Conservation (phyloP, 2,113 vertebrate species). For the Capreolus pygargus region DNA sequence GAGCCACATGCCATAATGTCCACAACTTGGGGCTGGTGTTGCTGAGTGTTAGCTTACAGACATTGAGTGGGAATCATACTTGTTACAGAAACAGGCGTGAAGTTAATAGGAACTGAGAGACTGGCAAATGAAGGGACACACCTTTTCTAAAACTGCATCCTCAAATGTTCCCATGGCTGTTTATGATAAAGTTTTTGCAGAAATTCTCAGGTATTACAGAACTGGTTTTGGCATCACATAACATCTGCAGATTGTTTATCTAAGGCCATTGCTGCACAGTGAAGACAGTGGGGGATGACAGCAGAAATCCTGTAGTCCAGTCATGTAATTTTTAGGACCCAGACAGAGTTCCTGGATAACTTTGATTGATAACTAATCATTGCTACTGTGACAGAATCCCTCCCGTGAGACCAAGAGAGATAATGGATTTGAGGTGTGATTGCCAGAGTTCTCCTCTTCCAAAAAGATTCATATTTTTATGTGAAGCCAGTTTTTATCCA, state of each 20-base stretch:
- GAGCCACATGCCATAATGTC: neutral
- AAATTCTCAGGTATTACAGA: neutral
- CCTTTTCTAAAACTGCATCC: neutral
- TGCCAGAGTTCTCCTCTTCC: neutral
- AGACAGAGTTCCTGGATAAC: neutral
- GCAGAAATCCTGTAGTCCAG: neutral
- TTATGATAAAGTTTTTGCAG: neutral
- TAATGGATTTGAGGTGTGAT: neutral
- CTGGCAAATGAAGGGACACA: neutral
- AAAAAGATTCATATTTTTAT: neutral
- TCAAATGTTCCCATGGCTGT: neutral
- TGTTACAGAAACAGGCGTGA: neutral
- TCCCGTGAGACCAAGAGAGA: neutral
- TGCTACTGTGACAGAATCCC: neutral
- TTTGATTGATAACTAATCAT: neutral
- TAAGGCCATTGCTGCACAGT: neutral
- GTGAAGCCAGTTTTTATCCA: neutral
- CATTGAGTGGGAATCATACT: neutral
- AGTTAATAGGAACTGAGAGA: neutral
- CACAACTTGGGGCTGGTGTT: neutral
- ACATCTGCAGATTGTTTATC: neutral
- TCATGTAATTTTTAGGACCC: neutral
- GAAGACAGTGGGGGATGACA: neutral
- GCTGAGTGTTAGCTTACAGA: neutral
- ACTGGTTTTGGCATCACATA: neutral